phyloP scores from a whole-genome alignment of 2,113 vertebrate species.

The Nothoprocta perdicaria region DNA sequence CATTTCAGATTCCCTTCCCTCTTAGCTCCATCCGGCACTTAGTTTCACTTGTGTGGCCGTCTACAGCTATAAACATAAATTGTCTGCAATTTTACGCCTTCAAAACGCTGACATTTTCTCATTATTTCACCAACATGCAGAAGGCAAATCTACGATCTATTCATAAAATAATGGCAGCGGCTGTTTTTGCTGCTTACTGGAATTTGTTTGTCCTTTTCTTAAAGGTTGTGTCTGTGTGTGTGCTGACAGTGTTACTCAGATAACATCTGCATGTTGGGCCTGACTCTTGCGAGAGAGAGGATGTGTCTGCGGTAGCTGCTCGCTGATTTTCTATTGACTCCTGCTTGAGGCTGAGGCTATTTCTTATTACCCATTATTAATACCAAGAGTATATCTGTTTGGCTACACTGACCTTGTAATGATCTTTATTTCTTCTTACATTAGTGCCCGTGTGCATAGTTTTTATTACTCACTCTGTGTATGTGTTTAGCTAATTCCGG shows the following conservation, averaged over 20 bases:
- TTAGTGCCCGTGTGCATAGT: background rate
- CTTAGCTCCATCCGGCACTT: background rate
- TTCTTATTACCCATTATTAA: slow-evolving; percentile 50
- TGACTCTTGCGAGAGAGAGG: background rate
- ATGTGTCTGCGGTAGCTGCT: background rate
- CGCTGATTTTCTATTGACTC: slow-evolving; percentile 47
- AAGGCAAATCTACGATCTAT: background rate
- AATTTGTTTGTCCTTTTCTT: background rate
- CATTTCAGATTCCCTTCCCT: background rate
- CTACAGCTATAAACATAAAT: slow-evolving; percentile 32
- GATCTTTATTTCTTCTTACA: slow-evolving; percentile 28
- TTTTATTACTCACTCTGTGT: background rate
- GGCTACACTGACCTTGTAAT: slow-evolving; percentile 27
- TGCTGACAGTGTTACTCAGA: background rate
- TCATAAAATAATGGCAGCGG: slow-evolving; percentile 1
- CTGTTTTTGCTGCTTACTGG: background rate
- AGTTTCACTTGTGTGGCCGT: background rate
- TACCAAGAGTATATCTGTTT: slow-evolving; percentile 16
- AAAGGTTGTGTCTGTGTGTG: background rate
- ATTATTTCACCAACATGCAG: slow-evolving; percentile 23
- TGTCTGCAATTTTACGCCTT: slow-evolving; percentile 45
- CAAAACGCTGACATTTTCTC: slow-evolving; percentile 28
- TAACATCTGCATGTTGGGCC: background rate
- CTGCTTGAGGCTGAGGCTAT: slow-evolving; percentile 35
- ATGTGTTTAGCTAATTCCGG: background rate